These are phyloP conservation scores for Dendrocincla fuliginosa DNA, from an alignment of 2,797 vertebrate genomes.

Conservation along the genomic window DNA sequence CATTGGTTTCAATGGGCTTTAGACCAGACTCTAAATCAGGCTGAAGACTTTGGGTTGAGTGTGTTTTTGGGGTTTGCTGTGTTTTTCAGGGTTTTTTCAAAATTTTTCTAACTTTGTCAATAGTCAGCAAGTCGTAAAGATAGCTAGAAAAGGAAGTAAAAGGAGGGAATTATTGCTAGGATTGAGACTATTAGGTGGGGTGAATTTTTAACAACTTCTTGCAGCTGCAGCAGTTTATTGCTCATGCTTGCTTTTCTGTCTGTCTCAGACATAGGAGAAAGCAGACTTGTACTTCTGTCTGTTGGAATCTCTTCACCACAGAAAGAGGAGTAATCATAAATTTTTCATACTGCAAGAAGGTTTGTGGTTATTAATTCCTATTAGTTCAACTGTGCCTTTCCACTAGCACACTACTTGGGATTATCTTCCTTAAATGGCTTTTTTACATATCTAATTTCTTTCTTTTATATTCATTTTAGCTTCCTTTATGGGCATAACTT, in stretches of 20 bases:
- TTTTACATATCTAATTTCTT: background rate
- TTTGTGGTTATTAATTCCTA: background rate
- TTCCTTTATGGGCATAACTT: background rate
- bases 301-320: background rate
- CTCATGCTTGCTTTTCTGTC: background rate
- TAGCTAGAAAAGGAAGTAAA: background rate
- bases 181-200: background rate
- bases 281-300: background rate
- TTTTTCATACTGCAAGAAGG: background rate
- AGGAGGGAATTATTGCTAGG: background rate
- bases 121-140: background rate
- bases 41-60: background rate
- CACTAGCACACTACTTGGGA: background rate
- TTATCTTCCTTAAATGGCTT: background rate
- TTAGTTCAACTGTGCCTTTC: background rate
- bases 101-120: background rate
- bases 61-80: background rate
- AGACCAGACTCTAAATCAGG: background rate
- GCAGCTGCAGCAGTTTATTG: slow-evolving; percentile 40
- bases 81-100: background rate
- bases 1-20: background rate
- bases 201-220: background rate
- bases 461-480: background rate
- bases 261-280: background rate
- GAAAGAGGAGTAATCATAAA: background rate